Conservation (phyloP, 2,113 vertebrate genomes). For the Castor canadensis region DNA sequence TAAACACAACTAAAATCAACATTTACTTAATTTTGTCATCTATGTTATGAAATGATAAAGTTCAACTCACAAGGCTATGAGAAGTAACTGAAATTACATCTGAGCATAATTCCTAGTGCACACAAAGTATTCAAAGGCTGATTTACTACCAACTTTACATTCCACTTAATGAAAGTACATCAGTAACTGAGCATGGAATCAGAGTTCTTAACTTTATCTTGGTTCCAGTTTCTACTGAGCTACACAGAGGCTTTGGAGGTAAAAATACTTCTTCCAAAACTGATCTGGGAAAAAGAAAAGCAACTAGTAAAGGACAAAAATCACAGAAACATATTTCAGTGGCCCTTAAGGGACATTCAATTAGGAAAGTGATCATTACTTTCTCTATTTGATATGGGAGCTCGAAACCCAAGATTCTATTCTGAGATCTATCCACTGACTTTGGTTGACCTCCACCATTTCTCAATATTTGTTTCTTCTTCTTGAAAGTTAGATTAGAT, state of each 20-base stretch:
- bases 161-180: slow-evolving; percentile 12
- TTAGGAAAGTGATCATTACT: background rate
- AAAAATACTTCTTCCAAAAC: background rate
- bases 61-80: background rate
- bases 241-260: background rate
- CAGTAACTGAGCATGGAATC: background rate
- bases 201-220: background rate
- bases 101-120: background rate
- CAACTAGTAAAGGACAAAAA: slow-evolving; percentile 6
- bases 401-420: background rate
- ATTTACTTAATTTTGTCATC: background rate
- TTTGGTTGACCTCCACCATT: slow-evolving; percentile 3
- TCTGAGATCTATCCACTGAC: background rate
- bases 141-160: slow-evolving; percentile 7
- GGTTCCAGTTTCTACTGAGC: background rate
- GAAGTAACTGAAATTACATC: slow-evolving; percentile 2
- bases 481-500: slow-evolving; percentile 34
- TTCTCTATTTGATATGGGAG: slow-evolving; percentile 27
- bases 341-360: too few relatives aligned
- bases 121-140: slow-evolving; percentile 15
- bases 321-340: slow-evolving; percentile 17
- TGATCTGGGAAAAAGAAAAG: background rate
- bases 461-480: slow-evolving; percentile 42
- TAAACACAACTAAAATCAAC: slow-evolving; percentile 20
- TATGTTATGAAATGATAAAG: slow-evolving; percentile 8